Conservation (phyloP, 53 echinoderm and acorn worm species). For the Temnopleurus reevesii region DNA sequence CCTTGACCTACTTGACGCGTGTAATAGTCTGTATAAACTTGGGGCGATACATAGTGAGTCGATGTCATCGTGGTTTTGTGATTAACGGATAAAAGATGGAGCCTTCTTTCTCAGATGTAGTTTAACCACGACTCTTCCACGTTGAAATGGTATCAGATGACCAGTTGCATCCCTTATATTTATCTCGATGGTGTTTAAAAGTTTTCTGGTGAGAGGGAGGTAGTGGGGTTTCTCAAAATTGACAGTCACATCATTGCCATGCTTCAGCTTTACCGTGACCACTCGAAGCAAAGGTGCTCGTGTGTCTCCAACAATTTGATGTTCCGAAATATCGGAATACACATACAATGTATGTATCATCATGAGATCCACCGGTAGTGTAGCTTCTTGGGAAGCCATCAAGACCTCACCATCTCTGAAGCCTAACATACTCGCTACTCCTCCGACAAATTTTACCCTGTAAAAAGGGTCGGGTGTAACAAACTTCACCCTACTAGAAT, state of each 20-base stretch:
- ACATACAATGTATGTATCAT: slow-evolving; percentile 58
- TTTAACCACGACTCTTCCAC: slow-evolving; percentile 73
- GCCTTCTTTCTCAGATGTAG: slow-evolving; percentile 47
- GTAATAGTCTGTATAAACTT: slow-evolving; percentile 27
- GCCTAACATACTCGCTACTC: slow-evolving; percentile 36
- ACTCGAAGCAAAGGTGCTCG: slow-evolving; percentile 66
- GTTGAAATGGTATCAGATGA: slow-evolving; percentile 65
- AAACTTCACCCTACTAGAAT: neutral
- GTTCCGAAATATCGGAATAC: slow-evolving; percentile 62
- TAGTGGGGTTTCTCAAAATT: slow-evolving; percentile 63
- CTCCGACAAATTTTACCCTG: slow-evolving; percentile 16
- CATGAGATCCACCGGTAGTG: neutral
- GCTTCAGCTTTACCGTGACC: slow-evolving; percentile 54
- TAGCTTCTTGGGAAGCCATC: neutral
- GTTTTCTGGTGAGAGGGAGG: slow-evolving; percentile 41
- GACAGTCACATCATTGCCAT: slow-evolving; percentile 56
- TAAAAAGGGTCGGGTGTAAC: neutral
- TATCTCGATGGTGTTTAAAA: slow-evolving; percentile 57
- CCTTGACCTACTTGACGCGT: slow-evolving; percentile 33
- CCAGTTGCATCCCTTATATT: slow-evolving; percentile 69
- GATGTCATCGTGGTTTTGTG: neutral
- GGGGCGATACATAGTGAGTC: slow-evolving; percentile 9
- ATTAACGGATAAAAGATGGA: neutral
- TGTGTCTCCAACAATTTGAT: slow-evolving; percentile 56
- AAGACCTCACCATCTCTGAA: neutral